Evolutionary conservation across 2,888 invertebrate genomes (phyloP).

Genomic region (Tricholauxania praeusta): DNA sequence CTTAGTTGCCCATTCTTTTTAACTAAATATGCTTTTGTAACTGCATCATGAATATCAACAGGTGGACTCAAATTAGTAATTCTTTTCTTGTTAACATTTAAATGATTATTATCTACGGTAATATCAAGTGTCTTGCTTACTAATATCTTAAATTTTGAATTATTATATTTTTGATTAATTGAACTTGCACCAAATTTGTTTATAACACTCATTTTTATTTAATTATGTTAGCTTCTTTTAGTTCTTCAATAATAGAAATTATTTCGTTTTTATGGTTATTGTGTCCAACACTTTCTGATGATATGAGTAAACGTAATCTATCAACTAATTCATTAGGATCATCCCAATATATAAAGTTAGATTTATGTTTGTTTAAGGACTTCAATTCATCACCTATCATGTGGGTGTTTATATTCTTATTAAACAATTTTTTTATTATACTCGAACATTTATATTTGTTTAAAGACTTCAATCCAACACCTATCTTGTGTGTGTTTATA

Average conservation of each 20-base stretch:
- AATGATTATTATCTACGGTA: conserved; percentile 10
- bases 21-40: conserved; percentile 3
- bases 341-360: conserved; percentile 50
- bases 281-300: conserved; percentile 38
- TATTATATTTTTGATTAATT: neutral
- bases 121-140: neutral
- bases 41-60: conserved; percentile 23
- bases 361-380: conserved; percentile 24
- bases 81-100: conserved; percentile 19
- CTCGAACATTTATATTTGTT: conserved; percentile 29
- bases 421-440: conserved; percentile 27
- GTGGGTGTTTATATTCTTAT: conserved; percentile 15
- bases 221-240: conserved; percentile 37
- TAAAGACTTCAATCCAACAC: conserved; percentile 21
- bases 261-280: conserved; percentile 23
- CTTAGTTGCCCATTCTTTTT: conserved; percentile 13
- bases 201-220: conserved; percentile 11
- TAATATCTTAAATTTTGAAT: neutral
- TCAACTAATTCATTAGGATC: conserved; percentile 56
- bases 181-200: conserved; percentile 34
- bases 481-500: conserved; percentile 19
- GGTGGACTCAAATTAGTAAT: conserved; percentile 23
- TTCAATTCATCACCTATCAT: conserved; percentile 21
- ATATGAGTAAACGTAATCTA: conserved; percentile 49
- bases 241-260: neutral